Base-by-base conservation (phyloP, 2,113 vertebrate genomes). In the Elaphurus davidianus region DNA sequence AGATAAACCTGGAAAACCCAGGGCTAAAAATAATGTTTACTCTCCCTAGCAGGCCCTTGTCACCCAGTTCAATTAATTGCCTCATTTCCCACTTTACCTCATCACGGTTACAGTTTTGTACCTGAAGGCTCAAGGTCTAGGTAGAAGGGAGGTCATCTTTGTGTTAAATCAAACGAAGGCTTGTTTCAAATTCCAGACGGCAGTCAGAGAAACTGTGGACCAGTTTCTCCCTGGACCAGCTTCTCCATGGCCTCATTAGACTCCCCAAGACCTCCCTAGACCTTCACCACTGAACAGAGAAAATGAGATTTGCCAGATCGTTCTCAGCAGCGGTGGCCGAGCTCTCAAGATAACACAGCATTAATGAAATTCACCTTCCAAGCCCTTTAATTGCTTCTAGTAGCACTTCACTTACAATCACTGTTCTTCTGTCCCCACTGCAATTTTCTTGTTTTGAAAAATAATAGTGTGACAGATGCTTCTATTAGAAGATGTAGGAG, bases 371-470 rank as follows among this genome's bases (percentile, higher is more conserved):
- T 82, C 54, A 91, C 96, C 93, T 98, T 96, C 83, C 45, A 30
- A 54, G 85, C 25, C 96, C 95, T 98, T 97, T 98, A 96, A 98
- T 97, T 98, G 93, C 84, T 92, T 97, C 64, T 78, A 92, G 90
- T 54, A 91, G 76, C 91, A 95, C 95, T 95, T 97, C 94, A 84
- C 93, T 94, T 87, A 71, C 62, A 95, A 95, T 88, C 93, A 91
- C 23, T 87, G 83, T 76, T 98, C 97, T 94, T 83, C 91, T 92
- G 78, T 74, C 60, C 52, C 83, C 89, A 36, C 85, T 97, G 96
- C 81, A 98, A 96, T 98, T 98, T 98, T 94, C 98, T 97, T 93
- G 92, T 87, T 97, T 97, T 98, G 95, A 98, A 98, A 98, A 98
- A 98, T 96, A 98, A 96, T 86, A 81, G 79, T 97, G 86, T 97